Conservation (phyloP, 2,888 invertebrate genomes). For the Pilophorus perplexus region DNA sequence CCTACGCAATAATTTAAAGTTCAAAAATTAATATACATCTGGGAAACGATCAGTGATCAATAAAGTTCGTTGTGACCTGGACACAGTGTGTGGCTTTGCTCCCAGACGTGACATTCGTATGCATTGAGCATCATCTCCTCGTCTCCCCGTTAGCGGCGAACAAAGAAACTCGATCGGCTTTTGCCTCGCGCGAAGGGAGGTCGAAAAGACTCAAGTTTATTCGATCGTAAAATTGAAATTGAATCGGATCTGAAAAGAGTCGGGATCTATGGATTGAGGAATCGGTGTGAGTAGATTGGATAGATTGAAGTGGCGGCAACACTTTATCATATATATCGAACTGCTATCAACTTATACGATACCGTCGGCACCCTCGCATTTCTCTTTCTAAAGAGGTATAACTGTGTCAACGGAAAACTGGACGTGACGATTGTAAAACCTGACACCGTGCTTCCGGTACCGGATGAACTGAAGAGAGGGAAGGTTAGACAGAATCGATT, state of each 20-base stretch:
- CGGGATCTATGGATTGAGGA: constrained; percentile 1
- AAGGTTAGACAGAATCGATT: too few species aligned
- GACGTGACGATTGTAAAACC: constrained; percentile 1
- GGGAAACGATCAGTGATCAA: too few species aligned
- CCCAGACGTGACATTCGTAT: constrained; percentile 25
- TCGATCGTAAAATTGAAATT: constrained; percentile 38
- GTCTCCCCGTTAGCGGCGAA: constrained; percentile 27
- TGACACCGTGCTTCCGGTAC: too few species aligned
- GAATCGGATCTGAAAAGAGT: constrained; percentile 25
- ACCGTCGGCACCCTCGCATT: not conserved
- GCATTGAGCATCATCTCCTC: constrained; percentile 30
- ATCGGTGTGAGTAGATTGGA: constrained; percentile 15
- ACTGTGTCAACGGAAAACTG: not conserved
- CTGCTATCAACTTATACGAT: constrained; percentile 7
- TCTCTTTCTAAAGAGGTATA: not conserved
- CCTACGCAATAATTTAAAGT: too few species aligned
- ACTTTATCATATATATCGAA: constrained; percentile 21
- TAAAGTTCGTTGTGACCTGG: too few species aligned
- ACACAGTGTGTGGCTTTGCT: not conserved
- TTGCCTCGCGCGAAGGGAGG: not conserved
- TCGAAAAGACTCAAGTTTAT: constrained; percentile 28
- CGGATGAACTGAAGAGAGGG: too few species aligned
- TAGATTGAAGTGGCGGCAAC: constrained; percentile 15
- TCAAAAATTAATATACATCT: too few species aligned
- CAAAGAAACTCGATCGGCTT: constrained; percentile 10